Evolutionary conservation across 2,888 invertebrate species (phyloP).

Genomic region (Alcis repandata): DNA sequence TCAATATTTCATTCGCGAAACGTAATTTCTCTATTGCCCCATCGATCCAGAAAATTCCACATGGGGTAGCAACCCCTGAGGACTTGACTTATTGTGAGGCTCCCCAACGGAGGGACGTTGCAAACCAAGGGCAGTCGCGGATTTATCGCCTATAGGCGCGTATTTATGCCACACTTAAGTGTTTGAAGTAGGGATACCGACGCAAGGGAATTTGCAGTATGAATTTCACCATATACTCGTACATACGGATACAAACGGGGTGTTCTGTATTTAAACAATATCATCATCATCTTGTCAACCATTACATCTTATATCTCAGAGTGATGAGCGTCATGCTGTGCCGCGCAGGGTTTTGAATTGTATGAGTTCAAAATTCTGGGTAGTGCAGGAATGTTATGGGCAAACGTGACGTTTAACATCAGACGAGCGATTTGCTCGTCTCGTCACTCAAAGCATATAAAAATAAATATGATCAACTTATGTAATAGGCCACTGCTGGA

Average conservation of each 20-base stretch:
- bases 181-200: slow-evolving; percentile 44
- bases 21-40: slow-evolving; percentile 33
- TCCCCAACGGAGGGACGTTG: slow-evolving; percentile 55
- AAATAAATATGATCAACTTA: too few relatives aligned
- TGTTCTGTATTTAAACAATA: not conserved
- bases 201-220: slow-evolving; percentile 14
- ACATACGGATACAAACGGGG: too few relatives aligned
- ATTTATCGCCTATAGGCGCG: slow-evolving; percentile 70
- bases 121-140: slow-evolving; percentile 69
- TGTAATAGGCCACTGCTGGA: too few relatives aligned
- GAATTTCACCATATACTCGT: slow-evolving; percentile 5
- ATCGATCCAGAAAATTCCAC: slow-evolving; percentile 42
- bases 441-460: too few relatives aligned
- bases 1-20: slow-evolving; percentile 23
- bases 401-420: too few relatives aligned
- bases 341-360: too few relatives aligned
- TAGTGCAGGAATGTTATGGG: too few relatives aligned
- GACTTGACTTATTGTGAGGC: slow-evolving; percentile 73
- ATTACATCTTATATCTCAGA: too few relatives aligned
- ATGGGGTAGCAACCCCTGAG: slow-evolving; percentile 58
- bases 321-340: too few relatives aligned
- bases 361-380: too few relatives aligned
- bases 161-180: slow-evolving; percentile 70
- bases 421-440: too few relatives aligned
- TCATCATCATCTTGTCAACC: not conserved